These are phyloP conservation scores for Parnassius glacialis DNA, from an alignment of 2,888 invertebrate genomes.

Conservation along the genomic window DNA sequence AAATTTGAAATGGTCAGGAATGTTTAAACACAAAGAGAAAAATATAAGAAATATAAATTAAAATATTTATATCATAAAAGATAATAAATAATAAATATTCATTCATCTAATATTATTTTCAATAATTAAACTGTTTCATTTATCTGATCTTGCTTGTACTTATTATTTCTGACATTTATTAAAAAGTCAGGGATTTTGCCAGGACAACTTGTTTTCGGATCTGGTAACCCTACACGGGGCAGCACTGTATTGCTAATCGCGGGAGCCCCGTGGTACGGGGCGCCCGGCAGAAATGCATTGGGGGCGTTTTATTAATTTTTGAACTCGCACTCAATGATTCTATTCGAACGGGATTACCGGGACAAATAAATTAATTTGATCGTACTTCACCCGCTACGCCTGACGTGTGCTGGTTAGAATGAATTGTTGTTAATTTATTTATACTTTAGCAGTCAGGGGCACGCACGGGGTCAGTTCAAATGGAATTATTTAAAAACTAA, in stretches of 20 bases:
- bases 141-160: too few relatives aligned
- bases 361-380: constrained; percentile 25
- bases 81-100: too few relatives aligned
- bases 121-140: too few relatives aligned
- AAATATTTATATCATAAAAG: too few relatives aligned
- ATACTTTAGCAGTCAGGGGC: neutral
- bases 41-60: too few relatives aligned
- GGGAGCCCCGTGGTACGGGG: constrained; percentile 22
- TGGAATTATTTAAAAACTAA: too few relatives aligned
- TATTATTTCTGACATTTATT: too few relatives aligned
- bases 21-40: too few relatives aligned
- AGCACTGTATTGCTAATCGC: constrained; percentile 48
- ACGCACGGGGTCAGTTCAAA: constrained; percentile 6
- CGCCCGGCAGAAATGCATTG: constrained; percentile 43
- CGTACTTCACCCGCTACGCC: neutral
- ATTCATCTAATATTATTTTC: too few relatives aligned
- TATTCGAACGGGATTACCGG: constrained; percentile 22
- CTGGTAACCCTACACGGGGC: constrained; percentile 34
- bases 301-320: constrained; percentile 66
- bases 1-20: too few relatives aligned
- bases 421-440: constrained; percentile 8
- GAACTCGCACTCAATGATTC: constrained; percentile 22
- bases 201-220: too few relatives aligned
- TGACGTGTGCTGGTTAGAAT: neutral
- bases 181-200: too few relatives aligned